phyloP scores from a whole-genome alignment of 2,888 invertebrate genomes.

The Pemphredon lugubris region DNA sequence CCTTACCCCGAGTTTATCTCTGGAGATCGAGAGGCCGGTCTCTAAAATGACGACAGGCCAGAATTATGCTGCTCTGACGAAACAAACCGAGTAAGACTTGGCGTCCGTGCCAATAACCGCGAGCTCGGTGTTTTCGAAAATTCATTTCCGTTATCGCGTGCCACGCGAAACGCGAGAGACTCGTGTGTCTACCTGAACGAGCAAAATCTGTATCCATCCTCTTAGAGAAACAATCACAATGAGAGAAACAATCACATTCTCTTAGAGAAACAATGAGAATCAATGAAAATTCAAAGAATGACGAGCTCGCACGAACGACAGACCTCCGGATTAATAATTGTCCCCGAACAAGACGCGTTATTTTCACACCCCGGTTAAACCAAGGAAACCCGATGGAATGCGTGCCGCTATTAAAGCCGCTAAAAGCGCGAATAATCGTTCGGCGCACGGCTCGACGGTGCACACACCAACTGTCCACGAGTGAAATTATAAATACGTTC shows the following conservation, averaged over 20 bases:
- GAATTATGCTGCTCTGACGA: conserved; percentile 70
- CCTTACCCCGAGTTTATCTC: conserved; percentile 61
- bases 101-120: conserved; percentile 69
- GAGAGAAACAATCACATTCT: too few species aligned
- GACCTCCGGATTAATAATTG: too few species aligned
- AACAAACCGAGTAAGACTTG: conserved; percentile 69
- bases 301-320: too few species aligned
- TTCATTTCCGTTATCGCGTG: conserved; percentile 55
- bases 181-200: not conserved
- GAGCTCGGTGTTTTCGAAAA: conserved; percentile 59
- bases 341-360: too few species aligned
- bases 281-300: too few species aligned
- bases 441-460: conserved; percentile 7
- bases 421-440: conserved; percentile 23
- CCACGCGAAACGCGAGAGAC: conserved; percentile 12
- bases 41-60: conserved; percentile 60
- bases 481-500: conserved; percentile 75
- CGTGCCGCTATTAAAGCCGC: not conserved
- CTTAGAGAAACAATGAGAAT: too few species aligned
- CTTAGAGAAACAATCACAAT: too few species aligned
- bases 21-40: conserved; percentile 36
- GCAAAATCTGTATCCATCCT: not conserved
- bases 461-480: conserved; percentile 58
- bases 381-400: too few species aligned
- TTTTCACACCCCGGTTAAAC: too few species aligned